phyloP scores from a whole-genome alignment of 2,797 vertebrate genomes.

The Pachyuromys duprasi region DNA sequence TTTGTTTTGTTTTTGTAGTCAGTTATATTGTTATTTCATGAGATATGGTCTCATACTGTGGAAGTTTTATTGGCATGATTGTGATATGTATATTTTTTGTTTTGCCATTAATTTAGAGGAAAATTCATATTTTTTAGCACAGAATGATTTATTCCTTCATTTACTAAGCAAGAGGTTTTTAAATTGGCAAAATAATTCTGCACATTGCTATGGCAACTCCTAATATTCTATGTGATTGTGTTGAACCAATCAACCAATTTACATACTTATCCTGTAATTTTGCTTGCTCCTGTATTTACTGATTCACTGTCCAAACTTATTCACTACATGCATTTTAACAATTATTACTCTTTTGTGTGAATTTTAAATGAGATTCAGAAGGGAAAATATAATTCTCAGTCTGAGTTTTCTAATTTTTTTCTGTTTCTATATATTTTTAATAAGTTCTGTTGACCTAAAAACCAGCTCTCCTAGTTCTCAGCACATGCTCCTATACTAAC shows the following conservation, averaged over 20 bases:
- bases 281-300: constrained; percentile 50
- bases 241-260: constrained; percentile 55
- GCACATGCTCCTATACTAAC: background rate
- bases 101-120: constrained; percentile 36
- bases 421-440: background rate
- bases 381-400: constrained; percentile 7
- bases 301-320: constrained; percentile 31
- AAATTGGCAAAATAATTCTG: constrained; percentile 42
- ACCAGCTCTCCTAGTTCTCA: background rate
- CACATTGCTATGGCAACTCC: constrained; percentile 8
- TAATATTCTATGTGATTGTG: constrained; percentile 62
- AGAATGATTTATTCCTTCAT: constrained; percentile 73
- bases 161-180: constrained; percentile 48
- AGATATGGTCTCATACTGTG: constrained; percentile 55
- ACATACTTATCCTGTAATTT: constrained; percentile 59
- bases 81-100: constrained; percentile 40
- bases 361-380: constrained; percentile 36
- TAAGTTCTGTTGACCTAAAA: background rate
- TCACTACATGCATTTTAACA: constrained; percentile 41
- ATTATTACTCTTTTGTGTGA: constrained; percentile 11
- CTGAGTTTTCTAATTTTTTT: constrained; percentile 33
- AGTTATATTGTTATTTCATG: constrained; percentile 47
- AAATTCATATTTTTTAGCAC: constrained; percentile 51
- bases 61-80: constrained; percentile 55
- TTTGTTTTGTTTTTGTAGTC: constrained; percentile 30